Percentiles rank a stretch among this genome's conserved stretches.
Conservation (phyloP, 2,113 vertebrate genomes). For the Upupa epops region DNA sequence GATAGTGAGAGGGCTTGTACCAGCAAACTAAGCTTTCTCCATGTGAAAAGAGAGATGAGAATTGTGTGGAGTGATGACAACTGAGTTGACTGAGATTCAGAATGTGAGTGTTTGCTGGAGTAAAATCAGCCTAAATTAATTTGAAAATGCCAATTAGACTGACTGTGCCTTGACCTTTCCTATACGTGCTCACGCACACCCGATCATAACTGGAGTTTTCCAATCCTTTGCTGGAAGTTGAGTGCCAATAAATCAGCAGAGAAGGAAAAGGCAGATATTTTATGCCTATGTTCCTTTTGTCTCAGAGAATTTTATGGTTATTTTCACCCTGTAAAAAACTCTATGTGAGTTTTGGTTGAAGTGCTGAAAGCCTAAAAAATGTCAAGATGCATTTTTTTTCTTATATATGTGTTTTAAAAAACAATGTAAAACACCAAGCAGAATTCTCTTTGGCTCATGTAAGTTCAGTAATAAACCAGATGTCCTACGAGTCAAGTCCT, state of each 20-base stretch:
- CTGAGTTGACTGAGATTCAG: not conserved
- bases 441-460: slow-evolving; percentile 40
- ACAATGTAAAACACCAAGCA: slow-evolving; percentile 19
- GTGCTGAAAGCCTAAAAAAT: slow-evolving; percentile 13
- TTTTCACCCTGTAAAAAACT: not conserved
- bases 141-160: not conserved
- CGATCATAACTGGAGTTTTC: not conserved
- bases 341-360: slow-evolving; percentile 2
- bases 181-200: not conserved
- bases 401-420: not conserved
- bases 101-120: not conserved
- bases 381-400: not conserved
- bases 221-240: not conserved
- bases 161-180: not conserved
- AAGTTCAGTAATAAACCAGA: slow-evolving; percentile 60
- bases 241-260: not conserved
- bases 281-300: not conserved
- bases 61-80: not conserved
- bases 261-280: not conserved
- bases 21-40: not conserved
- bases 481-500: slow-evolving; percentile 46
- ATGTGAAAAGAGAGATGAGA: not conserved
- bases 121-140: not conserved
- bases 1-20: accelerated
- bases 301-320: not conserved